A percentile compares a stretch with the other conserved stretches of the same genome.
These are phyloP conservation scores for Oxyteleia sp. DNA, from an alignment of 2,888 invertebrate genomes.

Conservation along the genomic window DNA sequence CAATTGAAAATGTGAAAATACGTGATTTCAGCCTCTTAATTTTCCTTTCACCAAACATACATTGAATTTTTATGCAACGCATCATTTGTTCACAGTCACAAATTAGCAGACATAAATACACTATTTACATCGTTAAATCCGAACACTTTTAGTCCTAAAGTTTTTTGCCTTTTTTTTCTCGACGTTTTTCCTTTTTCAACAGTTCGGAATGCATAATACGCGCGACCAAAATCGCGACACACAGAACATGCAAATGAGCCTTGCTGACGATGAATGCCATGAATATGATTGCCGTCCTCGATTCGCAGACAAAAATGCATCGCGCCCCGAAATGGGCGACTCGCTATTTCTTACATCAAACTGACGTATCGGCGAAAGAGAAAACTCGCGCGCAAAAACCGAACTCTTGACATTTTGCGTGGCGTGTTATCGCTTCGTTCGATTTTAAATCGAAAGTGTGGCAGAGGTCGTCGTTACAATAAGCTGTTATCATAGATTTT, in stretches of 20 bases:
- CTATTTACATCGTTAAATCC: too few species aligned
- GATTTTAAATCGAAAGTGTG: slow-evolving; percentile 35
- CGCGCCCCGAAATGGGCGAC: not conserved
- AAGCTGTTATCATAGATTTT: slow-evolving; percentile 35
- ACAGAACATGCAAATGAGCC: slow-evolving; percentile 54
- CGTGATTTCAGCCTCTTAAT: too few species aligned
- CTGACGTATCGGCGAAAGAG: not conserved
- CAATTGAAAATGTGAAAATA: too few species aligned
- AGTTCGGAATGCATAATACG: slow-evolving; percentile 57
- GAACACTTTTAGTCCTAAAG: too few species aligned
- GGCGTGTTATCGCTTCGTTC: not conserved
- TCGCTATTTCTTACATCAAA: not conserved
- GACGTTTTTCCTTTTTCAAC: too few species aligned
- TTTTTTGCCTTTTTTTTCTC: too few species aligned
- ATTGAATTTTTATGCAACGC: too few species aligned
- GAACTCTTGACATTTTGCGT: not conserved
- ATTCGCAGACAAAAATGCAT: slow-evolving; percentile 27
- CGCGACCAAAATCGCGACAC: too few species aligned
- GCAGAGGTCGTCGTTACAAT: slow-evolving; percentile 21
- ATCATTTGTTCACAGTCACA: too few species aligned
- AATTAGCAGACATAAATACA: too few species aligned
- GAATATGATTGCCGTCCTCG: slow-evolving; percentile 30
- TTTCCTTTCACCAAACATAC: too few species aligned
- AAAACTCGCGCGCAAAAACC: not conserved
- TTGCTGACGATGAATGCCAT: slow-evolving; percentile 33